Base-by-base conservation (phyloP, 2,113 vertebrate genomes). In the Hiodon tergisus region DNA sequence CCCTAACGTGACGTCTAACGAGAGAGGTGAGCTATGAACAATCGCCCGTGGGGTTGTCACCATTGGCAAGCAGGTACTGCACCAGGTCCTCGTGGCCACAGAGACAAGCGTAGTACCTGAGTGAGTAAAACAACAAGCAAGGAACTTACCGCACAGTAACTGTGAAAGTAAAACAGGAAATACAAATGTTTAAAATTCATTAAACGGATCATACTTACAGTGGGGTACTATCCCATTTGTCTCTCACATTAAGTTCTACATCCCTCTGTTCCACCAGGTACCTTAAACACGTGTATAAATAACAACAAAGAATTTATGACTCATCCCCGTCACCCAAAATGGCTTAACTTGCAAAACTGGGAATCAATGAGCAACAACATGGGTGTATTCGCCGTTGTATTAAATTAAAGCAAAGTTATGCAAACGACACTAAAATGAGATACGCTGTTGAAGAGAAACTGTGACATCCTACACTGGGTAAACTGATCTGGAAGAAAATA, bases 161-260 rank as follows among this genome's bases (percentile, higher is more conserved):
- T 3, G 72, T n/a, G 4, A 75, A 3, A 2, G 14, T 10, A 52
- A 47, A 72, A 47, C 51, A 13, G 55, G 1, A 57, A 55, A 78
- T 51, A 70, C 2, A 54, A 14, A 5, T 48, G 11, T 46, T 57
- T 10, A 46, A 71, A 10, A 53, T 13, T 11, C 55, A 57, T 11
- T 57, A 57, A 57, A 57, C 55, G 6, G 55, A 57, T 57, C 31
- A 53, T 79, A 94, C 97, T 96, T 90, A 98, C 97, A 98, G 83
- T 0, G 97, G 97, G 53, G 95, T 98, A 84, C 96, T 98, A 91
- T 99, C 95, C 96, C 97, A 99, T 78, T 95, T 96, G 83, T 98
- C 97, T 81, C 94, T 93, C 60, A 98, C 93, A 83, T 98, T 99
- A 79, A 98, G 92, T 84, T 97, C 96, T 89, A 96, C 94, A 67